Evolutionary conservation across 2,797 vertebrate species (phyloP).

Genomic region (Pogoniulus pusillus): DNA sequence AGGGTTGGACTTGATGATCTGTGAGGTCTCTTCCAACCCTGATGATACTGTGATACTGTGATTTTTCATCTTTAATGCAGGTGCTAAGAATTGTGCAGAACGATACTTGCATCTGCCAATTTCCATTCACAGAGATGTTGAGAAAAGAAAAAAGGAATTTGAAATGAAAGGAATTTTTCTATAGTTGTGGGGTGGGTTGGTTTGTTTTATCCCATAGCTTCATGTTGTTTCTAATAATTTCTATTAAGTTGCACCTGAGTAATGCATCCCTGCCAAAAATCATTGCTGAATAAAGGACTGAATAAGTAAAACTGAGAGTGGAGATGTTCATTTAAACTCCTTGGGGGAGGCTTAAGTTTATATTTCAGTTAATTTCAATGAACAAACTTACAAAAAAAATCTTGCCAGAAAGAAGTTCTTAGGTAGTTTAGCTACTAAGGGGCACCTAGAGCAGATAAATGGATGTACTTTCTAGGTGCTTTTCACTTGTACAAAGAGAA

Average conservation of each 20-base stretch:
- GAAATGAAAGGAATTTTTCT: neutral
- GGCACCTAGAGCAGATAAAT: neutral
- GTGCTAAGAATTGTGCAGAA: neutral
- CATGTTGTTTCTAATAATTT: neutral
- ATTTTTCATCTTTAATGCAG: neutral
- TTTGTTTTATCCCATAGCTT: neutral
- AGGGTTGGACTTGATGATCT: too few species aligned
- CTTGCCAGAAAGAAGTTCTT: neutral
- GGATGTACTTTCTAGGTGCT: neutral
- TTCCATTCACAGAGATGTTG: neutral
- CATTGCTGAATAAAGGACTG: neutral
- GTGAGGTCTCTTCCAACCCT: too few species aligned
- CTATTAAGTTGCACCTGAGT: neutral
- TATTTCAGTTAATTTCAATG: neutral
- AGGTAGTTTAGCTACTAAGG: neutral
- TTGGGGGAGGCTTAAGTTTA: neutral
- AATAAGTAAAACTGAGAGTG: neutral
- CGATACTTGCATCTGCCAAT: neutral
- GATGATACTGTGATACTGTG: too few species aligned
- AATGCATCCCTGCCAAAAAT: neutral
- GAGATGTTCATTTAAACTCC: conserved; percentile 15
- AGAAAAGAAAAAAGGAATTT: neutral
- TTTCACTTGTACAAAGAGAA: neutral
- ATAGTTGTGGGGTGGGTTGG: neutral
- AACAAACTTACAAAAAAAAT: neutral